Conservation (phyloP, 2,113 vertebrate species). For the Cricetomys ansorgei region DNA sequence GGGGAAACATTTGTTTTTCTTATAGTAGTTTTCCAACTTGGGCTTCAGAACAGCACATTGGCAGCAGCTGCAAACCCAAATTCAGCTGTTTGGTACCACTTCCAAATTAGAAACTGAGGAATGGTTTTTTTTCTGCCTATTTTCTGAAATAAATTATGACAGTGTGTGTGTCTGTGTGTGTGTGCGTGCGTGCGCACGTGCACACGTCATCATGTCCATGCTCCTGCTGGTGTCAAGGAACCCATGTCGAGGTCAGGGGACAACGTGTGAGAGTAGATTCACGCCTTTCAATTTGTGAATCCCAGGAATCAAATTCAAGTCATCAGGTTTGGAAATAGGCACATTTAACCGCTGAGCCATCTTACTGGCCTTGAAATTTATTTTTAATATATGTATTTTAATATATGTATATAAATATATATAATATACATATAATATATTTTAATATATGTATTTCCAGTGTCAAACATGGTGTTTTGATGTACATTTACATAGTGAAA, state of each 20-base stretch:
- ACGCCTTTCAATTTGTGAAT: not conserved
- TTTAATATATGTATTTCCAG: too few relatives aligned
- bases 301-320: not conserved
- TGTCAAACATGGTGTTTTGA: not conserved
- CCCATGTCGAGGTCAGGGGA: too few relatives aligned
- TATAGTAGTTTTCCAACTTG: not conserved
- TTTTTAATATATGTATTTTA: too few relatives aligned
- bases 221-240: too few relatives aligned
- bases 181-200: fast-evolving
- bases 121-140: not conserved
- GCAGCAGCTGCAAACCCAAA: not conserved
- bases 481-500: not conserved
- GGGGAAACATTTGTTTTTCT: not conserved
- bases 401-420: too few relatives aligned
- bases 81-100: not conserved
- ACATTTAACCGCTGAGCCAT: too few relatives aligned
- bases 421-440: too few relatives aligned
- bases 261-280: not conserved
- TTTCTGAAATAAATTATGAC: not conserved
- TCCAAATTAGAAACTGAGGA: not conserved
- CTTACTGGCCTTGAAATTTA: too few relatives aligned
- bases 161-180: not conserved
- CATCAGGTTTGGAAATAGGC: not conserved
- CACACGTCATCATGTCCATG: too few relatives aligned
- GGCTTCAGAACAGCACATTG: not conserved